Conservation (phyloP, 2,113 vertebrate species). For the Vidua macroura region DNA sequence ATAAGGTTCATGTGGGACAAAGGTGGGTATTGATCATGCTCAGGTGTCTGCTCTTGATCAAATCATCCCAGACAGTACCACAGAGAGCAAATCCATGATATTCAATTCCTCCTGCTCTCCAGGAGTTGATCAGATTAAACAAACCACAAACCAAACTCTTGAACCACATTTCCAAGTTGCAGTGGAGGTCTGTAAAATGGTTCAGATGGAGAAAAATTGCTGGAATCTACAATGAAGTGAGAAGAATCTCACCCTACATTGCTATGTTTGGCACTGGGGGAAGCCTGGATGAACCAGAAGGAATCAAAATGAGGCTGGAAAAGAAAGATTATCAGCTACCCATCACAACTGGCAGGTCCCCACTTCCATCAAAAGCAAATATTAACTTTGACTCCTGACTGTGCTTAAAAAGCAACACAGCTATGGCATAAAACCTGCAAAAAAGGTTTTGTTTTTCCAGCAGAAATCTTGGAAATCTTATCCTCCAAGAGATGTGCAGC, state of each 20-base stretch:
- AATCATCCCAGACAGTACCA: background rate
- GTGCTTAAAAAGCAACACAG: background rate
- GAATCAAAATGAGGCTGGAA: background rate
- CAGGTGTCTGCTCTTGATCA: background rate
- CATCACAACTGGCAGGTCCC: background rate
- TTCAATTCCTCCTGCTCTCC: background rate
- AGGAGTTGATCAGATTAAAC: fast-evolving
- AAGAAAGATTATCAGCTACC: background rate
- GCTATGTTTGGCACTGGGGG: background rate
- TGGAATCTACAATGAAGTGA: background rate
- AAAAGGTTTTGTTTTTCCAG: background rate
- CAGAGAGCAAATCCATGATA: background rate
- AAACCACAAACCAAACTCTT: background rate
- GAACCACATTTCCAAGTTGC: background rate
- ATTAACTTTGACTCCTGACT: background rate
- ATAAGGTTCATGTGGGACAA: background rate
- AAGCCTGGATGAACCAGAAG: background rate
- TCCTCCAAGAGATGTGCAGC: background rate
- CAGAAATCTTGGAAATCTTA: background rate
- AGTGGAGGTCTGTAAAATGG: background rate
- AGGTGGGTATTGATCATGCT: background rate
- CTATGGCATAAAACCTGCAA: background rate
- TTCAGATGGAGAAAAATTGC: background rate
- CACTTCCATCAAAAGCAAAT: background rate
- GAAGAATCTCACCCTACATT: background rate